Percentiles rank a stretch among this genome's conserved stretches.
Conservation (phyloP, 2,797 vertebrate species). For the Cercopithecus neglectus region DNA sequence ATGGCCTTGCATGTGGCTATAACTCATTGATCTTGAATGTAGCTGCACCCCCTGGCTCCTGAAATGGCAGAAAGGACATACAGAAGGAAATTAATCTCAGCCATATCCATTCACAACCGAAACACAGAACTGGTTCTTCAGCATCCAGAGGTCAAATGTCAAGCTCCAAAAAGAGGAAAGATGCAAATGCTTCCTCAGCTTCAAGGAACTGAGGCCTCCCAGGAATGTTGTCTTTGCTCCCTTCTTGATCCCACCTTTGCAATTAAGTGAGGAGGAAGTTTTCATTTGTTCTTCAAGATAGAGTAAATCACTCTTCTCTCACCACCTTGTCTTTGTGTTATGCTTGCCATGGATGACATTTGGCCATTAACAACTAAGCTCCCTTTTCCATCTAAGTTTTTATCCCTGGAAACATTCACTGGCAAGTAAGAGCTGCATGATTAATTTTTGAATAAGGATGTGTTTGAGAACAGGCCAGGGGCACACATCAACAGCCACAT, state of each 20-base stretch:
- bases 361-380: conserved; percentile 61
- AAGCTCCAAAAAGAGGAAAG: conserved; percentile 22
- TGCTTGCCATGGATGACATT: conserved; percentile 68
- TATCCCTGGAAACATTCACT: conserved; percentile 65
- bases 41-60: neutral
- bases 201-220: conserved; percentile 43
- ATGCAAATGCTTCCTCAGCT: conserved; percentile 62
- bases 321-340: conserved; percentile 60
- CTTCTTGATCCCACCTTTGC: conserved; percentile 46
- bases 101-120: conserved; percentile 18
- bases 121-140: conserved; percentile 36
- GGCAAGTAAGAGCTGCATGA: conserved; percentile 59
- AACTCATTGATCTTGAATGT: neutral
- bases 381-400: conserved; percentile 57
- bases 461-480: conserved; percentile 59
- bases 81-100: conserved; percentile 2
- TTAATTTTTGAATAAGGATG: conserved; percentile 75
- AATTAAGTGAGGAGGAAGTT: conserved; percentile 59
- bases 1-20: neutral
- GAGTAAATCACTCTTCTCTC: conserved; percentile 69
- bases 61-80: neutral
- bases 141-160: conserved; percentile 30
- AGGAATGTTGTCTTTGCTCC: conserved; percentile 69
- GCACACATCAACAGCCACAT: neutral
- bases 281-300: conserved; percentile 74